These are phyloP conservation scores for Muraenolepis orangiensis DNA, from an alignment of 2,797 vertebrate species.

Conservation along the genomic window DNA sequence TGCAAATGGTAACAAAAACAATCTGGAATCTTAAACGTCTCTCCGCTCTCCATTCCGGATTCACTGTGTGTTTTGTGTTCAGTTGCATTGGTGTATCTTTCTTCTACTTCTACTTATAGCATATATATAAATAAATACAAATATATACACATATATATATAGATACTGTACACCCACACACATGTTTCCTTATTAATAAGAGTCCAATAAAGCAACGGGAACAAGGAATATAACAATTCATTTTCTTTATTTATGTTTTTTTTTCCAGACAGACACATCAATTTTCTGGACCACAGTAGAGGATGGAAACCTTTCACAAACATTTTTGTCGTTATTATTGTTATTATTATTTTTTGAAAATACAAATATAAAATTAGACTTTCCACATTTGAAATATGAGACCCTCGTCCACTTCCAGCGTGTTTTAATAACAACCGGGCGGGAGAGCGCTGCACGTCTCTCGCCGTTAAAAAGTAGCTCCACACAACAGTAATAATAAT, in stretches of 20 bases:
- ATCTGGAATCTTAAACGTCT: no score
- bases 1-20: no score
- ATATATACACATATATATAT: no score
- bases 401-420: constrained; percentile 86
- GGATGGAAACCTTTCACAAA: constrained; percentile 99
- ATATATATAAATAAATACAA: no score
- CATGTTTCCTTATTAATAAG: no score
- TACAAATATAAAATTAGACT: constrained; percentile 99
- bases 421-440: constrained; percentile 95
- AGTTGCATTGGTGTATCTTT: background rate
- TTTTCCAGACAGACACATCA: constrained; percentile 97
- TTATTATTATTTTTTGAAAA: constrained; percentile 87
- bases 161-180: no score
- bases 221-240: constrained; percentile 80
- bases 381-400: constrained; percentile 99
- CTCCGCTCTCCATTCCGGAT: background rate
- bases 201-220: constrained; percentile 56
- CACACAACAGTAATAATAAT: constrained; percentile 54
- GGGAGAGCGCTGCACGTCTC: constrained; percentile 88
- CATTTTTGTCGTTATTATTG: constrained; percentile 73
- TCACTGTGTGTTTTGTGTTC: background rate
- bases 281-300: constrained; percentile 99
- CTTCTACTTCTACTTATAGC: background rate
- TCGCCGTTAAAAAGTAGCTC: constrained; percentile 72
- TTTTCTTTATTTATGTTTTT: constrained; percentile 91